These are phyloP conservation scores for Hyles lineata DNA, from an alignment of 2,888 invertebrate genomes.

Conservation along the genomic window DNA sequence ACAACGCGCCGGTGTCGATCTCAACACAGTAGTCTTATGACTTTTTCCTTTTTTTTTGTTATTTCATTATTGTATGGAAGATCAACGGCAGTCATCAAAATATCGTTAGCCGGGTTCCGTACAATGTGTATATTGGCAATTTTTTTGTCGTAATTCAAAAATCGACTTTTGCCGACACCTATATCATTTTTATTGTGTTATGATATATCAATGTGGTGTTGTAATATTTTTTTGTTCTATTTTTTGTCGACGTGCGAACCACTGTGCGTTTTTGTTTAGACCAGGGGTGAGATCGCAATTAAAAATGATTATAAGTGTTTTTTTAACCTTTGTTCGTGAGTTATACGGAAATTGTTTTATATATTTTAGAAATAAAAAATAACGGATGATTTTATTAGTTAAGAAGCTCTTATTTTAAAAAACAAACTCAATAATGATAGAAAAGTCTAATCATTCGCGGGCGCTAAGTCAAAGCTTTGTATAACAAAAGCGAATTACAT, in stretches of 20 bases:
- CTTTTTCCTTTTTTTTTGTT: conserved; percentile 61
- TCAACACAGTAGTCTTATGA: conserved; percentile 58
- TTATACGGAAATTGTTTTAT: background rate
- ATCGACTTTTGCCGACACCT: conserved; percentile 53
- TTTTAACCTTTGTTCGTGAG: conserved; percentile 29
- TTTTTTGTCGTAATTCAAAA: conserved; percentile 79
- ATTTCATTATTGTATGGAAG: conserved; percentile 72
- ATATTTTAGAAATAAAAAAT: background rate
- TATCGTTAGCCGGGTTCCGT: conserved; percentile 70
- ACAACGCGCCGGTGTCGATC: conserved; percentile 45
- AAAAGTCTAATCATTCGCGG: no score
- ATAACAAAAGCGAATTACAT: no score
- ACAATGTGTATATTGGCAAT: conserved; percentile 73
- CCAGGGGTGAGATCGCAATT: conserved; percentile 47
- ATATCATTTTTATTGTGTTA: conserved; percentile 62
- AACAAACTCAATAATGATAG: no score
- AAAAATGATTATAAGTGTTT: conserved; percentile 44
- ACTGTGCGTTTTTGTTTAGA: conserved; percentile 43
- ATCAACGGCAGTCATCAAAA: conserved; percentile 74
- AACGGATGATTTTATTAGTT: background rate
- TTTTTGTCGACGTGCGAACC: conserved; percentile 51
- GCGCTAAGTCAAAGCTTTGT: no score
- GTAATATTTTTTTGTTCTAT: conserved; percentile 44
- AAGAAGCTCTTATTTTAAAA: no score
- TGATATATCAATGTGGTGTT: conserved; percentile 57